Base-by-base conservation (phyloP, 2,113 vertebrate genomes). In the Vulpes vulpes region DNA sequence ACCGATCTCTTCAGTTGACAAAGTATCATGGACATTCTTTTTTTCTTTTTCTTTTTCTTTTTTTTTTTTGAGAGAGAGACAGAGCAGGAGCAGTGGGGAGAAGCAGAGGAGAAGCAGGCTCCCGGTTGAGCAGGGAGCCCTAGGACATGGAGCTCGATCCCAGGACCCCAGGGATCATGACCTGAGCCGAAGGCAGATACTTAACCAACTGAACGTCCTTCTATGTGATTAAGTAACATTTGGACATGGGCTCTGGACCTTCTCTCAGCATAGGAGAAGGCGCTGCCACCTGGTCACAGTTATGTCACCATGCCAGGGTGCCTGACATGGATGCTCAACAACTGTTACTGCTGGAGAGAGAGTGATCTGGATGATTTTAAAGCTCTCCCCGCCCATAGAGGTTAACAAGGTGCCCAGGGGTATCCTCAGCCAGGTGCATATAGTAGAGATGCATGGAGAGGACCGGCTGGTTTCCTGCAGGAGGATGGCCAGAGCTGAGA, bases 301-400 rank as follows among this genome's bases (percentile, higher is more conserved):
- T 17, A 16, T 2, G 27, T 15, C 11, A 30, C 30, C 60, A 19
- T 8, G 6, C 27, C 19, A 38, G 32, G 1, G 0, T 0, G 59
- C 17, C 73, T 86, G 73, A 22, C 15, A 55, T 3, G 59, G 38
- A 23, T 51, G 22, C 30, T 51, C n/a, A 55, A 14, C 4, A 16
- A 22, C 23, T 17, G 9, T 22, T 62, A 49, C 2, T 14, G 49
- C 8, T 49, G 9, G 12, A 71, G 89, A 30, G 89, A 30, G 25
- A 3, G 3, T 49, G 38, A 59, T 64, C 11, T 25, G 32, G 30
- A 23, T 65, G 55, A 73, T 32, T 86, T 78, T n/a, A 71, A 60
- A 43, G 20, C 25, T 87, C 79, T 78, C 5, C 32, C 35, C 11
- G 43, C 20, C n/a, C 53, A 16, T 79, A 32, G 35, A 57, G 43